phyloP scores from a whole-genome alignment of 2,888 invertebrate species.

The Tanytarsus gracilentus region DNA sequence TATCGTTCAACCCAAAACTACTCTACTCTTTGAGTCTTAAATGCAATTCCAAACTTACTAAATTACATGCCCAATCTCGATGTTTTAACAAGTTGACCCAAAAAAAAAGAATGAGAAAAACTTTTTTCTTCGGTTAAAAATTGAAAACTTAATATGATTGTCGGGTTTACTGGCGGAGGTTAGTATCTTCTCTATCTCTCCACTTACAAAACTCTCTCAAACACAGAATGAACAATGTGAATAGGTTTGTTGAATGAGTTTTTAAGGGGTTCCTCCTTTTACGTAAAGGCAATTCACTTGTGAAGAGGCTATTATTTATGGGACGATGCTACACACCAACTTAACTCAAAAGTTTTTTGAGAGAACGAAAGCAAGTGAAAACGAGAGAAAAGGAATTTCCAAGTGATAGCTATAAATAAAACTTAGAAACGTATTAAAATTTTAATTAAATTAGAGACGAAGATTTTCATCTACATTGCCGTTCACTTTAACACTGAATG shows the following conservation, averaged over 20 bases:
- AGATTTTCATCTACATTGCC: constrained; percentile 19
- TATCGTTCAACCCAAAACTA: too few species aligned
- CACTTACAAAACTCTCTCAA: not conserved
- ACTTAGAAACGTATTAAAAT: constrained; percentile 28
- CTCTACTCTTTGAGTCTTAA: too few species aligned
- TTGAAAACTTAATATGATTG: constrained; percentile 29
- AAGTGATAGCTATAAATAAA: constrained; percentile 24
- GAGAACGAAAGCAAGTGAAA: not conserved
- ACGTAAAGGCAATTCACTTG: not conserved
- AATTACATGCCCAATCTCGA: too few species aligned
- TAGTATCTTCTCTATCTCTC: not conserved
- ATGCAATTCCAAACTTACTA: too few species aligned
- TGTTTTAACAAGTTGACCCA: too few species aligned
- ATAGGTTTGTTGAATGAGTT: constrained; percentile 8
- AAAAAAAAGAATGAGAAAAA: not conserved
- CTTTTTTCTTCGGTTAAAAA: constrained; percentile 5
- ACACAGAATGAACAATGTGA: not conserved
- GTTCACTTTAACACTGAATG: not conserved
- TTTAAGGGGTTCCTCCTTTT: not conserved
- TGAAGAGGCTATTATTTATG: constrained; percentile 6
- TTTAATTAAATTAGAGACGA: constrained; percentile 28
- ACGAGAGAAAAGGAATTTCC: not conserved
- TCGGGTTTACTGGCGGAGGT: not conserved
- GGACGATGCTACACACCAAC: not conserved
- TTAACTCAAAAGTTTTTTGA: not conserved